phyloP scores from a whole-genome alignment of 2,113 vertebrate species.

The Pangasianodon gigas region DNA sequence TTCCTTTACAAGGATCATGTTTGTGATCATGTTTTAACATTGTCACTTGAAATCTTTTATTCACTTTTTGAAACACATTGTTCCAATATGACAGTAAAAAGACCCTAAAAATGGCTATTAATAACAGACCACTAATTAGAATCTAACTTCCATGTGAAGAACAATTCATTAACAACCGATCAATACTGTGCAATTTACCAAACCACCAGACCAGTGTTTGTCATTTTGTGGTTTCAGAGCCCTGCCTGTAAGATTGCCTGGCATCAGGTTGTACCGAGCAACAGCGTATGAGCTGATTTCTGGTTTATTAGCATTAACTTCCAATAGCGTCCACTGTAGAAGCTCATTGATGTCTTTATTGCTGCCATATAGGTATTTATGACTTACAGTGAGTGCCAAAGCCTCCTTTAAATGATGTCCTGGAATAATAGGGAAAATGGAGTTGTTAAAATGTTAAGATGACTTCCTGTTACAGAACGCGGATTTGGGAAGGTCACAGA shows the following conservation, averaged over 20 bases:
- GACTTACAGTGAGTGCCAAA: background rate
- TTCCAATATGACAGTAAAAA: background rate
- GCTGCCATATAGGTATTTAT: background rate
- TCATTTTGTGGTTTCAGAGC: background rate
- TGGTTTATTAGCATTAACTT: conserved; percentile 1
- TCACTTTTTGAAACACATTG: background rate
- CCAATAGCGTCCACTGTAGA: background rate
- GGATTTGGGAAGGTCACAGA: background rate
- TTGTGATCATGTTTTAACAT: background rate
- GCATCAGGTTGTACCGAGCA: background rate
- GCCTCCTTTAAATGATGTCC: background rate
- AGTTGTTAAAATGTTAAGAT: background rate
- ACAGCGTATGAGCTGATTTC: background rate
- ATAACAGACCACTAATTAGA: background rate
- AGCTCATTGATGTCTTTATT: background rate
- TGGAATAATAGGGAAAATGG: background rate
- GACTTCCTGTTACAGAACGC: background rate
- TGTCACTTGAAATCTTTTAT: background rate
- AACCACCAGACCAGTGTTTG: background rate
- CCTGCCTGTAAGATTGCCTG: background rate
- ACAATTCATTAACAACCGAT: conserved; percentile 17
- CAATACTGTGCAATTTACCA: conserved; percentile 31
- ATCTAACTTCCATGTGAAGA: background rate
- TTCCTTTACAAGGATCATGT: background rate
- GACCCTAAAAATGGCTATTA: background rate